Evolutionary conservation across 2,888 invertebrate genomes (phyloP).

Genomic region (Thereva unica): DNA sequence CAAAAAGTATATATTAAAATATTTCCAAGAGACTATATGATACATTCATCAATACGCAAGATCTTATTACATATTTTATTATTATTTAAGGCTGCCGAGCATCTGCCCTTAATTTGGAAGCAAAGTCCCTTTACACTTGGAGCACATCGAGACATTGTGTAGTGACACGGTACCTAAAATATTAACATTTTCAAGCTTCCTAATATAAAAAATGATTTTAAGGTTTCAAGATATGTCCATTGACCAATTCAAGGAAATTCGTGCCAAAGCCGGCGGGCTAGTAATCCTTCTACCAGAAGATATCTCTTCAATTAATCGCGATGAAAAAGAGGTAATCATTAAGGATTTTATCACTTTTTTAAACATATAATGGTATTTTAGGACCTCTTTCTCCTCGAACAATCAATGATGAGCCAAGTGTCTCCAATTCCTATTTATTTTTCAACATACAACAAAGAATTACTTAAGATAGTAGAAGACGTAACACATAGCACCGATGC

Average conservation of each 20-base stretch:
- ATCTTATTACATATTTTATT: conserved; percentile 12
- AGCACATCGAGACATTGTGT: conserved; percentile 89
- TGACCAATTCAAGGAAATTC: conserved; percentile 75
- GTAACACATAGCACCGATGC: conserved; percentile 70
- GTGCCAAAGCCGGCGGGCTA: conserved; percentile 81
- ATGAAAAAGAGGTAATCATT: conserved; percentile 69
- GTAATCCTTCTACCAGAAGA: conserved; percentile 82
- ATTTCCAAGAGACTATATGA: neutral
- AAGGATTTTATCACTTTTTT: neutral
- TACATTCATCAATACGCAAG: neutral
- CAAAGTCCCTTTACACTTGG: conserved; percentile 81
- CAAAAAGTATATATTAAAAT: too few species aligned
- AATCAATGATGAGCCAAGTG: conserved; percentile 79
- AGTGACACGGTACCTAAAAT: conserved; percentile 64
- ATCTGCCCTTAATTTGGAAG: conserved; percentile 85
- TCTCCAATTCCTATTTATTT: conserved; percentile 88
- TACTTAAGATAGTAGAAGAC: conserved; percentile 76
- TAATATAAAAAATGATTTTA: neutral
- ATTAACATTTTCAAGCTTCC: conserved; percentile 8
- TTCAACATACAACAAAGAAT: conserved; percentile 72
- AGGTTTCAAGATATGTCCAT: conserved; percentile 76
- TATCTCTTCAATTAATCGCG: conserved; percentile 65
- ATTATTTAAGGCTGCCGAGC: conserved; percentile 75
- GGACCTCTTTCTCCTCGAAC: conserved; percentile 79
- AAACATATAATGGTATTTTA: conserved; percentile 51